phyloP scores from a whole-genome alignment of 23 tunicate genomes.

The Oikopleura vanhoeffeni region DNA sequence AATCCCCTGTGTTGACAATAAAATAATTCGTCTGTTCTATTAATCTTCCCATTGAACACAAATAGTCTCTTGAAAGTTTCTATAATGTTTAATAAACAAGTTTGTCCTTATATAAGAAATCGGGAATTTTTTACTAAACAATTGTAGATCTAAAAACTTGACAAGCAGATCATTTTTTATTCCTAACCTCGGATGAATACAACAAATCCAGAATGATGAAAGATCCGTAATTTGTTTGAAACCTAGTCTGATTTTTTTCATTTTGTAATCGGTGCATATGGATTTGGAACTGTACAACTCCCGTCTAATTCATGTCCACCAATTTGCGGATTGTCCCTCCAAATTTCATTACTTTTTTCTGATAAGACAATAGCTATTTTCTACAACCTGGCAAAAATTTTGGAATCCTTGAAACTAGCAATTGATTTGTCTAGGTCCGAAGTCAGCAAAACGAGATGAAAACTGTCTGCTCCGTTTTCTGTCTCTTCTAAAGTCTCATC shows the following conservation, averaged over 20 bases:
- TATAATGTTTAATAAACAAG: too few relatives aligned
- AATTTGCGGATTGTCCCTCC: neutral
- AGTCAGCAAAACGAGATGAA: neutral
- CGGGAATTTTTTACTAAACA: too few relatives aligned
- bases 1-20: too few relatives aligned
- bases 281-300: neutral
- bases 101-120: too few relatives aligned
- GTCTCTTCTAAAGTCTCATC: too few relatives aligned
- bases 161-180: too few relatives aligned
- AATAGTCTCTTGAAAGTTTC: too few relatives aligned
- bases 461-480: neutral
- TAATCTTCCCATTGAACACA: too few relatives aligned
- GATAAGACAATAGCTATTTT: neutral
- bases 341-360: neutral
- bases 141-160: too few relatives aligned
- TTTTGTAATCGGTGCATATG: neutral
- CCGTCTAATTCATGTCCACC: neutral
- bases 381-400: neutral
- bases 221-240: neutral
- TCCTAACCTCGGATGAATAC: neutral
- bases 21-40: too few relatives aligned
- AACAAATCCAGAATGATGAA: neutral
- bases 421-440: neutral
- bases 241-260: neutral
- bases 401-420: neutral